These are phyloP conservation scores for Zoanthus gigantus DNA, from an alignment of 92 coral and sea anemone species.

Conservation along the genomic window DNA sequence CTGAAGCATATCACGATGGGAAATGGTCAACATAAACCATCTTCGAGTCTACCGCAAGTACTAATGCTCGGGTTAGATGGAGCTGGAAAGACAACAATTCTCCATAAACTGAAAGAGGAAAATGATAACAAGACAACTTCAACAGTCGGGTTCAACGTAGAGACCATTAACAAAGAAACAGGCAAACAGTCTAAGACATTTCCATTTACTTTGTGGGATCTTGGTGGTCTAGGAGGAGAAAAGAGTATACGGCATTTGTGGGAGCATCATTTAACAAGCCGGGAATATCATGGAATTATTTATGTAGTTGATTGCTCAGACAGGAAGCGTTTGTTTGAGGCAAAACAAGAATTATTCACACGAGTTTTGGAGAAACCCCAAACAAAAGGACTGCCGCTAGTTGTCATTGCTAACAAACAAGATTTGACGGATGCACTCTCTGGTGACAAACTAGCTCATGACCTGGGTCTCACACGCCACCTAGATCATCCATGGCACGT, in stretches of 20 bases:
- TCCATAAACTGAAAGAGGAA: slow-evolving; percentile 14
- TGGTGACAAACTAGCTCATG: neutral
- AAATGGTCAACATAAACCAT: neutral
- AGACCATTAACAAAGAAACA: neutral
- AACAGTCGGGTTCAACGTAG: slow-evolving; percentile 39
- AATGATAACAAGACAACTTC: neutral
- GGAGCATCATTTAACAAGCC: slow-evolving; percentile 36
- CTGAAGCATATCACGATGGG: slow-evolving; percentile 10
- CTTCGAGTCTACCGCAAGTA: slow-evolving; percentile 21
- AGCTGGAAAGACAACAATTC: slow-evolving; percentile 42
- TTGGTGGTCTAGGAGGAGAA: slow-evolving; percentile 28
- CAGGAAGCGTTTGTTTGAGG: slow-evolving; percentile 6
- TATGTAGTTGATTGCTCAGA: slow-evolving; percentile 44
- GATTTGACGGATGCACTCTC: slow-evolving; percentile 5
- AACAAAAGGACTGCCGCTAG: slow-evolving; percentile 31
- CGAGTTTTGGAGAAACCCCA: slow-evolving; percentile 28
- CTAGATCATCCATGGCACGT: slow-evolving; percentile 30
- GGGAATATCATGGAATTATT: slow-evolving; percentile 11
- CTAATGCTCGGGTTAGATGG: slow-evolving; percentile 46
- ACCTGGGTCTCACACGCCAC: slow-evolving; percentile 11
- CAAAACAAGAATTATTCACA: slow-evolving; percentile 27
- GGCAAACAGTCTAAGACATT: neutral
- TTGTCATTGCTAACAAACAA: slow-evolving; percentile 44
- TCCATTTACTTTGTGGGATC: slow-evolving; percentile 33
- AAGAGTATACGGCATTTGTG: slow-evolving; percentile 15